A percentile compares a stretch with the other conserved stretches of the same genome.
phyloP scores from a whole-genome alignment of 1,140 invertebrate genomes.

The Elysia chlorotica region DNA sequence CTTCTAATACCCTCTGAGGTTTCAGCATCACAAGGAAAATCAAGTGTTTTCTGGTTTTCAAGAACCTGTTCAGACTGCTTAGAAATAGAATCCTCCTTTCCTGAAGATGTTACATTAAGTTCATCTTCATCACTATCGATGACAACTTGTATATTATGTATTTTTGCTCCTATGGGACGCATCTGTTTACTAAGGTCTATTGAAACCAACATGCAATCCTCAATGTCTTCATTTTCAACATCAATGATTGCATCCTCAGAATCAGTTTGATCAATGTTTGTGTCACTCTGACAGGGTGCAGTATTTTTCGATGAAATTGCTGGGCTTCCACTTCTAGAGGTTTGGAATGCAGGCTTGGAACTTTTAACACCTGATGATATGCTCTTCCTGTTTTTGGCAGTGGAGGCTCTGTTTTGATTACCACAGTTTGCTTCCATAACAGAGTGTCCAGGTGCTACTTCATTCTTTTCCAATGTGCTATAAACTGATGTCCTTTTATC shows the following conservation, averaged over 20 bases:
- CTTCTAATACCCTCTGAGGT: no score
- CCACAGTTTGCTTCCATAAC: neutral
- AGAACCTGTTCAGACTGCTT: no score
- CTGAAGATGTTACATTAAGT: neutral
- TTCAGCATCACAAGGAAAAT: no score
- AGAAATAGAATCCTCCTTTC: no score
- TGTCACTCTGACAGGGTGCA: no score
- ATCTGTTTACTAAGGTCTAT: neutral
- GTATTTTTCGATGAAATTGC: no score
- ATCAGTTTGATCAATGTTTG: neutral
- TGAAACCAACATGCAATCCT: slow-evolving; percentile 9
- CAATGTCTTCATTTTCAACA: slow-evolving; percentile 5
- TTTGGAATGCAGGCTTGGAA: no score
- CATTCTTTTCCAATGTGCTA: neutral
- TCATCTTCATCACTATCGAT: slow-evolving; percentile 10
- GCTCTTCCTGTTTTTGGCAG: no score
- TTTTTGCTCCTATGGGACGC: neutral
- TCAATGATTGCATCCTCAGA: neutral
- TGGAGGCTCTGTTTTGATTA: neutral
- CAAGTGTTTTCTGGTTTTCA: no score
- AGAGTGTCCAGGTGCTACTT: neutral
- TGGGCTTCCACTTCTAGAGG: no score
- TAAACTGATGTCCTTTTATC: neutral
- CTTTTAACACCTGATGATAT: no score
- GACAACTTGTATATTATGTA: neutral